Evolutionary conservation across 1,140 invertebrate genomes (phyloP).

Genomic region (Coelopa frigida): DNA sequence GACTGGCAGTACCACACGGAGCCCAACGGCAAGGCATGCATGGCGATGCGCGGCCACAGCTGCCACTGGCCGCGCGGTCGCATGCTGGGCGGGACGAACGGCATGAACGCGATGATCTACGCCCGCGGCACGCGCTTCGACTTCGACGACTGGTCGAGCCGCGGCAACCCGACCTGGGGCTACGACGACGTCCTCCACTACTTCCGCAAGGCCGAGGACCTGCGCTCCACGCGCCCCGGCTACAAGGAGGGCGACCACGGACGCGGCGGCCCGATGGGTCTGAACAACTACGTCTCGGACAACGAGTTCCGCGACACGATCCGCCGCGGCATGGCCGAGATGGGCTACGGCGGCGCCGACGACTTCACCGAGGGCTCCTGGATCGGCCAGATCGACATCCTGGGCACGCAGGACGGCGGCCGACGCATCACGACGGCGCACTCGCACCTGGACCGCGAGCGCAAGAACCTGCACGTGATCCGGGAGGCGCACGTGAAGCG

Average conservation of each 20-base stretch:
- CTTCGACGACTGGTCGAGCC: conserved; percentile 58
- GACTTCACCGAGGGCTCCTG: conserved; percentile 51
- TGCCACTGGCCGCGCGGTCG: conserved; percentile 58
- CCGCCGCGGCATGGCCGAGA: conserved; percentile 37
- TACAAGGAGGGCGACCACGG: conserved; percentile 53
- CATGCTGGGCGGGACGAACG: conserved; percentile 62
- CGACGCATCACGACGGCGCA: conserved; percentile 53
- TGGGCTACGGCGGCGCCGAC: conserved; percentile 43
- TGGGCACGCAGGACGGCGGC: conserved; percentile 48
- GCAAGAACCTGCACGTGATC: conserved; percentile 66
- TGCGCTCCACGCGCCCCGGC: conserved; percentile 47
- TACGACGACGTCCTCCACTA: conserved; percentile 63
- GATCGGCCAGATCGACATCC: conserved; percentile 48
- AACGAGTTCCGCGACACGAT: conserved; percentile 44
- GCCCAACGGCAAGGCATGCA: conserved; percentile 38
- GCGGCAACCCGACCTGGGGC: conserved; percentile 57
- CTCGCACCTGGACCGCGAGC: conserved; percentile 54
- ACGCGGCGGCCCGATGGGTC: conserved; percentile 50
- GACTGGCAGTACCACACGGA: conserved; percentile 43
- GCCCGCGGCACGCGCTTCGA: conserved; percentile 60
- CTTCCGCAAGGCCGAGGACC: conserved; percentile 59
- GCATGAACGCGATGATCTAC: conserved; percentile 69
- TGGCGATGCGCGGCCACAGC: conserved; percentile 43
- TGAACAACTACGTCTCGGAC: conserved; percentile 49
- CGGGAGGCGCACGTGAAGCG: conserved; percentile 69